phyloP scores from a whole-genome alignment of 2,797 vertebrate genomes.

The Masticophis lateralis region DNA sequence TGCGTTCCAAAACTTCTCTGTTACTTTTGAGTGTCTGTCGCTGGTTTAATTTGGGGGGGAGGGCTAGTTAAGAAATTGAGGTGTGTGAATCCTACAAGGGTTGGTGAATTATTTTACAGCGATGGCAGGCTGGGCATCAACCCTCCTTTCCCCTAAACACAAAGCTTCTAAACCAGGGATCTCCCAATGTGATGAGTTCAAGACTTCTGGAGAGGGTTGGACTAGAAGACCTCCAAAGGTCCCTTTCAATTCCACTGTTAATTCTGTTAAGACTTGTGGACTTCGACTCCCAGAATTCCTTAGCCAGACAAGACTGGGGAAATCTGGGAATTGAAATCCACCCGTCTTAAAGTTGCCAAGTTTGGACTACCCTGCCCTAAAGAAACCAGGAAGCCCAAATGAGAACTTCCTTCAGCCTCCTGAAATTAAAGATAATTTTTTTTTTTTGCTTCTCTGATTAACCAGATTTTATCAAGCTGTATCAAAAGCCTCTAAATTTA shows the following conservation, averaged over 20 bases:
- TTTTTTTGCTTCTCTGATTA: not conserved
- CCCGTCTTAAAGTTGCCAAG: not conserved
- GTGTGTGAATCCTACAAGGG: not conserved
- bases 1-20: slow-evolving; percentile 28
- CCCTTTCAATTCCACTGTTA: no score
- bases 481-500: not conserved
- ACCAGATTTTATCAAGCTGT: not conserved
- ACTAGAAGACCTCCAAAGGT: no score
- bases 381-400: not conserved
- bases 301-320: not conserved
- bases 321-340: not conserved
- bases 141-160: not conserved
- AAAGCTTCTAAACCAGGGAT: not conserved
- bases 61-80: slow-evolving; percentile 63
- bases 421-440: not conserved
- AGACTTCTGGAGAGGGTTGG: not conserved
- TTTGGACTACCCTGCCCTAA: not conserved
- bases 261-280: not conserved
- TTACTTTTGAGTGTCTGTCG: slow-evolving; percentile 43
- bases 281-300: not conserved
- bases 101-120: not conserved
- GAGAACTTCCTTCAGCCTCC: no score
- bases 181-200: not conserved
- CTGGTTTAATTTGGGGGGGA: slow-evolving; percentile 34
- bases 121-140: not conserved